phyloP scores from a whole-genome alignment of 2,888 invertebrate genomes.

The Philopedon plagiatum region DNA sequence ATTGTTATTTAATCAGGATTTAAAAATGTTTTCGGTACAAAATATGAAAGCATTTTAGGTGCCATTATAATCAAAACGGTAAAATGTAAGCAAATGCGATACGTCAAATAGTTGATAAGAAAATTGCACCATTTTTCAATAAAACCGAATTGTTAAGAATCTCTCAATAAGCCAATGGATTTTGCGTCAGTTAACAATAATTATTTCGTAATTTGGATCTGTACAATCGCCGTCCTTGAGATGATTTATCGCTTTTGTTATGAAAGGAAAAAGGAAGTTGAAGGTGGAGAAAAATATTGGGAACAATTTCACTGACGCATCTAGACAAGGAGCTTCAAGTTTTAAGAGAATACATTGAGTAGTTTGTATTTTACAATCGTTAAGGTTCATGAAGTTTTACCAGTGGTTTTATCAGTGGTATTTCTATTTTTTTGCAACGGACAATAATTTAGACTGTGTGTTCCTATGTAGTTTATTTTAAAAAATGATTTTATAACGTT shows the following conservation, averaged over 20 bases:
- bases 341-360: no score
- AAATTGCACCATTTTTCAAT: background rate
- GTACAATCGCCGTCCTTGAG: conserved; percentile 15
- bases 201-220: conserved; percentile 11
- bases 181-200: conserved; percentile 10
- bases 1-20: background rate
- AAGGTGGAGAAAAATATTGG: background rate
- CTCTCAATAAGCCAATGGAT: conserved; percentile 8
- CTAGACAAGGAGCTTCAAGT: no score
- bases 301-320: no score
- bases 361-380: no score
- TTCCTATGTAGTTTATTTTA: no score
- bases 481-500: no score
- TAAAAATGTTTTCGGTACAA: background rate
- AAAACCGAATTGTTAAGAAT: background rate
- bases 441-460: no score
- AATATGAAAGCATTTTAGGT: background rate
- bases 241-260: conserved; percentile 10
- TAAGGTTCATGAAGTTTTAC: no score
- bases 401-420: no score
- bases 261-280: background rate
- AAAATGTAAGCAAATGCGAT: background rate
- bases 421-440: no score
- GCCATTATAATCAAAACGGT: background rate
- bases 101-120: background rate